These are phyloP conservation scores for Bombyx mori DNA, from an alignment of 1,140 invertebrate genomes.

Conservation along the genomic window ASM3026992v2 NC_085117.1:16200501-16201000, in stretches of 20 bases:
- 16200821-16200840: background rate
- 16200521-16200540: too few species aligned
- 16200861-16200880: too few species aligned
- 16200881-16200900: background rate
- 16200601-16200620: conserved; percentile 18
- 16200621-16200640: conserved; percentile 18
- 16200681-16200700: conserved; percentile 5
- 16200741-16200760: too few species aligned
- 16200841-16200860: too few species aligned
- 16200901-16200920: background rate
- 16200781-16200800: background rate
- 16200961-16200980: too few species aligned
- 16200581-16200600: conserved; percentile 14
- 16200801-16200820: background rate
- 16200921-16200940: background rate
- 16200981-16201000: background rate
- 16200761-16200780: background rate
- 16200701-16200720: conserved; percentile 10
- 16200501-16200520: too few species aligned
- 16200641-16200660: conserved; percentile 16
- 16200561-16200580: conserved; percentile 20
- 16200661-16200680: conserved; percentile 12
- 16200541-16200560: conserved; percentile 1
- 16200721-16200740: too few species aligned
- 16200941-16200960: background rate